Base-by-base conservation (phyloP, 2,113 vertebrate species). In the Tachycineta bicolor region DNA sequence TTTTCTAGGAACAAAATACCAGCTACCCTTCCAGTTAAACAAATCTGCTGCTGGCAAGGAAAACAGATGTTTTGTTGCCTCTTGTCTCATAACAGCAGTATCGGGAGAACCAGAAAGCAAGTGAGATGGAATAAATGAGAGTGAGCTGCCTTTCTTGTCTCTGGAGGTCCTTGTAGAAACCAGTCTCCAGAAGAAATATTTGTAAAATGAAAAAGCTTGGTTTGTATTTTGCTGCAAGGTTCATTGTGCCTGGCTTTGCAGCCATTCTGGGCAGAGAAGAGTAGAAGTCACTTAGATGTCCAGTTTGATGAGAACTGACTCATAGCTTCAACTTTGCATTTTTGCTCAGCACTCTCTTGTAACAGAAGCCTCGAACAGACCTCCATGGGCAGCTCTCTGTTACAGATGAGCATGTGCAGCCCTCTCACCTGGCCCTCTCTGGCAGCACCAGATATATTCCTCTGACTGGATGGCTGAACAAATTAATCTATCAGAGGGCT, bases 331-430 rank as follows among this genome's bases (percentile, higher is more conserved):
- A 31, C 5, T 49, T 43, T 10, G 29, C 8, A 4, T 41, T 59
- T 49, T 59, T 75, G 12, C 12, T 79, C n/a, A 81, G 16, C 2
- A 1, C 59, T 26, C 8, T 43, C 8, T 34, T 60, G 13, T 19
- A 37, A 10, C 4, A 55, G 24, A 31, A 64, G 22, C 13, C n/a
- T 79, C 2, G 9, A 33, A 7, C 2, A 9, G 22, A 55, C 19
- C 18, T 53, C 23, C 5, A 3, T 0, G 3, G 53, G 19, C 15
- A 71, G 37, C 9, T 39, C 11, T 17, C 14, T 47, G 29, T 12
- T 62, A 28, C 5, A 34, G 59, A 10, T 63, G 44, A 67, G n/a
- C 15, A 60, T 8, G 26, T 20, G 28, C 19, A 56, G 55, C 39
- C 34, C 47, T 88, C 77, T 33, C 28, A 64, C 41, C 56, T 8